Evolutionary conservation across 2,888 invertebrate species (phyloP), one percentile per base, ranked within the genome.

Genomic region (Iselma pallidipennis): DNA sequence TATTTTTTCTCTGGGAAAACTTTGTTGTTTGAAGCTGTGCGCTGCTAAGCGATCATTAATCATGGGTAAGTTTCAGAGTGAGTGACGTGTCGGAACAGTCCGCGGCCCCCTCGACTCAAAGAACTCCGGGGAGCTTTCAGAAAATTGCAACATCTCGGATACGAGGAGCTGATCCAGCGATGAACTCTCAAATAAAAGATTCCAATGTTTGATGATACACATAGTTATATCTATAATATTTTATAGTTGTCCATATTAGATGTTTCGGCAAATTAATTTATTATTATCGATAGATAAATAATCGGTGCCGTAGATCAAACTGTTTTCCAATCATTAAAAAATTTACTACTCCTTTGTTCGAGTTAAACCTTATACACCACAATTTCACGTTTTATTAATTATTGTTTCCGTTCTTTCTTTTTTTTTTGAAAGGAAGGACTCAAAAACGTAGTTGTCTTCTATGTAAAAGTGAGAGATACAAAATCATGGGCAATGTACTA

Each of bases 1-100:
- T 80, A 81, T 82, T 82, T 81, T 82, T 82, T 84, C 84, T 83
- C 84, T 85, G 85, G 85, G 85, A 85, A 85, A 85, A 85, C 84
- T 85, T 85, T 85, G 85, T 85, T 85, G 85, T 85, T 85, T 83
- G 84, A 83, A 84, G 84, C 84, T 83, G 83, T 82, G 81, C 80
- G 80, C 79, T 78, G 79, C 81, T 82, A 81, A 82, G 82, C 82
- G 79, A 83, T 83, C 84, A 85, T 84, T 85, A 84, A 85, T 85
- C 84, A 85, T 83, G 81, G 82, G 74, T 82, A 83, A 83, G 82
- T 83, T 84, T 84, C 82, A 78, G 77, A 77, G 81, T 82, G 82
- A 82, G 80, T 82, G 82, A 82, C 82, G 81, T 80, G 79, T 80
- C 78, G 79, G 79, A 78, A 78, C 77, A 74, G 77, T 75, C 77